phyloP scores from a whole-genome alignment of 2,888 invertebrate genomes.

The Strigamia crassipes region DNA sequence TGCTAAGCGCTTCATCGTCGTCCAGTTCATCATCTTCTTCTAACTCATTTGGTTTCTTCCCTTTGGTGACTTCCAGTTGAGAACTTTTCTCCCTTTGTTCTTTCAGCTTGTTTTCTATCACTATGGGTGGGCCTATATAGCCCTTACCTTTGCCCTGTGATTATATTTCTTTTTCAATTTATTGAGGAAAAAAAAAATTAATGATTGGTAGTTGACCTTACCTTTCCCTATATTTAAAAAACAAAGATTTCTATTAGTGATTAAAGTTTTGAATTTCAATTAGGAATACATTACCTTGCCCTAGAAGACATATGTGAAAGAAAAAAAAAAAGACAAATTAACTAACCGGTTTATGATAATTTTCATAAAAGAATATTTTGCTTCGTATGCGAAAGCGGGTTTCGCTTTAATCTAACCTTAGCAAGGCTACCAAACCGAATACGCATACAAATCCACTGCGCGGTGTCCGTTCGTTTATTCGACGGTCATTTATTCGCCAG shows the following conservation, averaged over 20 bases:
- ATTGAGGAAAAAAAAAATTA: background rate
- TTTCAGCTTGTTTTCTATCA: slow-evolving; percentile 3
- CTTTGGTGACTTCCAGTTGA: background rate
- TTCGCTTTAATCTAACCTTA: too few species aligned
- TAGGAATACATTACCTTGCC: background rate
- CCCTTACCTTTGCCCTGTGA: slow-evolving; percentile 23
- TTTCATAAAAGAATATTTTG: background rate
- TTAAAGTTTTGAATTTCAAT: background rate
- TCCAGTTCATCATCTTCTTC: slow-evolving; percentile 47
- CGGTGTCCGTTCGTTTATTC: too few species aligned
- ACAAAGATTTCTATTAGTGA: background rate
- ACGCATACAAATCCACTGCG: too few species aligned
- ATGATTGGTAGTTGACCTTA: slow-evolving; percentile 7
- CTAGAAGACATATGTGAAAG: background rate
- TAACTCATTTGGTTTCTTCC: background rate
- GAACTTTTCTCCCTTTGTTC: background rate
- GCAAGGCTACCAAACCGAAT: too few species aligned
- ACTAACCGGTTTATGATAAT: background rate
- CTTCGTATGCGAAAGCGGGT: too few species aligned
- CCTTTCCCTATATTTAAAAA: background rate
- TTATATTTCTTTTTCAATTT: background rate
- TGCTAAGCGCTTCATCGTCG: slow-evolving; percentile 1
- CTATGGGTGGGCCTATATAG: slow-evolving; percentile 24
- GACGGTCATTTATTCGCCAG: too few species aligned
- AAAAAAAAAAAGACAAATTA: background rate